Base-by-base conservation (phyloP, 2,113 vertebrate genomes). In the Oreochromis aureus region DNA sequence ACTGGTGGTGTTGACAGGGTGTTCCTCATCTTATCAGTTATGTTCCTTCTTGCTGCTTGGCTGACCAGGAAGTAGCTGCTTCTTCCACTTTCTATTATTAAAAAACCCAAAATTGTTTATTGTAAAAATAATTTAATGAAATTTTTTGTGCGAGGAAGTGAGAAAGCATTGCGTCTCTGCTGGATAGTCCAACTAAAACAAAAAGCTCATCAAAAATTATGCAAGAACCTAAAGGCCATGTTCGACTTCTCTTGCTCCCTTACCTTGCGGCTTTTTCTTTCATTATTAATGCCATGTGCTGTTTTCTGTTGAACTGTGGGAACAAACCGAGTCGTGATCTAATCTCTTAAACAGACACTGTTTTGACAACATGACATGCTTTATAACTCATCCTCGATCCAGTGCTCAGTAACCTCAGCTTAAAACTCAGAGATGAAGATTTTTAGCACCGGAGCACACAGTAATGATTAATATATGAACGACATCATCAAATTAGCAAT, bases 61-160 rank as follows among this genome's bases (percentile, higher is more conserved):
- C 27, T 18, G 58, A 32, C 16, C 85, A 87, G 87, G 91, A 95
- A 94, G 86, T 89, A 84, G 18, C 66, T 51, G 51, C 18, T 71
- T 85, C 88, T 93, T 94, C 90, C 66, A 63, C 86, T 58, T 41
- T 39, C 7, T 13, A n/a, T 9, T 85, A 55, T 89, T 82, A 78
- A 39, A 39, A 9, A 39, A 39, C 6, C 30, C 32, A 58, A 19
- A 39, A 36, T 46, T 53, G 12, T 76, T 76, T 48, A 27, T 15
- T 30, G 41, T 73, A 27, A 76, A 48, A 30, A 51, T 12, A 5
- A 78, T 51, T 51, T 32, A 19, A 78, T 19, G 16, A 48, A 5
- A 5, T 51, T 32, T 51, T 51, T 78, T 11, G 16, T 32, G 16
- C 19, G 22, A 76, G 41, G 41, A 51, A 78, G 27, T 61, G 22